Evolutionary conservation across 2,888 invertebrate species (phyloP).

Genomic region (Argyresthia goedartella): DNA sequence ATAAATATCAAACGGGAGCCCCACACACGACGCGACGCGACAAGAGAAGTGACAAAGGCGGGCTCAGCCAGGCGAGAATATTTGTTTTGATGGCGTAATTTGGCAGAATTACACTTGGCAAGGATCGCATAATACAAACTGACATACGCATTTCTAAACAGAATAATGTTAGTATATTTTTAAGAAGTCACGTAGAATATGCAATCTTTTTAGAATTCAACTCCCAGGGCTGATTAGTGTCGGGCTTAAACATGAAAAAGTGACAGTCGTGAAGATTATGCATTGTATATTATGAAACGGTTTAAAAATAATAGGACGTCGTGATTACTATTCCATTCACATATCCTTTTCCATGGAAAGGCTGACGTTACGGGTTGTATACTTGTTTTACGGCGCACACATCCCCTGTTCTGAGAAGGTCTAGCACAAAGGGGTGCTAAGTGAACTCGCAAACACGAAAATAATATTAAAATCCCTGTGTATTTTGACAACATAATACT

Average conservation of each 20-base stretch:
- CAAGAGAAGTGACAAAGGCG: constrained; percentile 47
- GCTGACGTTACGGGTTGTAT: constrained; percentile 19
- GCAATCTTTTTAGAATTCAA: constrained; percentile 16
- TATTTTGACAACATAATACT: constrained; percentile 71
- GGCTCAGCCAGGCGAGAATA: constrained; percentile 54
- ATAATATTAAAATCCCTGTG: constrained; percentile 69
- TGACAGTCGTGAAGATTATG: constrained; percentile 20
- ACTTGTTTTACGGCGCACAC: constrained; percentile 44
- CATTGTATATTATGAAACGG: constrained; percentile 33
- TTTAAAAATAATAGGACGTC: constrained; percentile 19
- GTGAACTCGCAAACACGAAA: constrained; percentile 68
- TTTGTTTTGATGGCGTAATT: constrained; percentile 61
- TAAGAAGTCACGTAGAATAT: constrained; percentile 29
- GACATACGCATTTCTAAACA: constrained; percentile 32
- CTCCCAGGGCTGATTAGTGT: constrained; percentile 2
- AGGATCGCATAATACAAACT: constrained; percentile 35
- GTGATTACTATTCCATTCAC: constrained; percentile 58
- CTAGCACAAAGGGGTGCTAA: constrained; percentile 61
- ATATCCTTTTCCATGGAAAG: constrained; percentile 48
- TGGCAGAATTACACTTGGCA: constrained; percentile 37
- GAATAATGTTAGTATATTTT: constrained; percentile 59
- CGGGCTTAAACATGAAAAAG: neutral
- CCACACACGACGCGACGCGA: constrained; percentile 24
- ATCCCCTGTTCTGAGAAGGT: constrained; percentile 57
- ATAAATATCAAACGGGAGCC: constrained; percentile 54